Base-by-base conservation (phyloP, 1,140 invertebrate genomes). In the Teleogryllus occipitalis region DNA sequence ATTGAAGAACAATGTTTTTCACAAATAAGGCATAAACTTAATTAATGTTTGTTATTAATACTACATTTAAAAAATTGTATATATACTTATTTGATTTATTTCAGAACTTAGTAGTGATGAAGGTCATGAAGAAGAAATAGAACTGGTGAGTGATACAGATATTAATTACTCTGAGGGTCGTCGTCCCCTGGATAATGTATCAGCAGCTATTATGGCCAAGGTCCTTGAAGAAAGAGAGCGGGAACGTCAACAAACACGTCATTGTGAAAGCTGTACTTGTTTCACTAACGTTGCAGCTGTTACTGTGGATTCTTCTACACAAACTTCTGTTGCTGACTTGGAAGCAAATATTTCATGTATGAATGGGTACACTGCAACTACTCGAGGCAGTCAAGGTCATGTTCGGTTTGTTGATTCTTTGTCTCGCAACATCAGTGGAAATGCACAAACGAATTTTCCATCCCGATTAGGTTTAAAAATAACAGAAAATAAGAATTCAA, bases 151-250 rank as follows among this genome's bases (percentile, higher is more conserved):
- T 87, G 80, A 49, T 84, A 86, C 89, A 82, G 89, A 91, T 82
- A 88, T 89, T 27, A 86, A 86, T 54, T 77, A n/a, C 48, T 77
- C 47, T n/a, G 54, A 49, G 15, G 47, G 48, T n/a, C 47, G 72
- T 49, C 85, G 85, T 0, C 85, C 88, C 0, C 86, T 91, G 27
- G 95, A 96, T 81, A 92, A 94, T 82, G 95, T 98, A 39, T 97
- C 96, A 12, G 95, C 95, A 49, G 93, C 95, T 18, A 92, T 98
- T 76, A 96, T 98, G 91, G 96, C 96, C 6, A 96, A 97, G 89
- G 94, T 97, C 75, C 87, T 98, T 47, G 94, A 97, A 85, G 96
- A 97, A 82, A 89, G 90, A 84, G 93, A 89, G 84, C 94, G 90
- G 87, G 93, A 90, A 87, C 92, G 90, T 82, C 86, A 81, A 85